Conservation (phyloP, 2,113 vertebrate species). For the Chiloscyllium plagiosum region DNA sequence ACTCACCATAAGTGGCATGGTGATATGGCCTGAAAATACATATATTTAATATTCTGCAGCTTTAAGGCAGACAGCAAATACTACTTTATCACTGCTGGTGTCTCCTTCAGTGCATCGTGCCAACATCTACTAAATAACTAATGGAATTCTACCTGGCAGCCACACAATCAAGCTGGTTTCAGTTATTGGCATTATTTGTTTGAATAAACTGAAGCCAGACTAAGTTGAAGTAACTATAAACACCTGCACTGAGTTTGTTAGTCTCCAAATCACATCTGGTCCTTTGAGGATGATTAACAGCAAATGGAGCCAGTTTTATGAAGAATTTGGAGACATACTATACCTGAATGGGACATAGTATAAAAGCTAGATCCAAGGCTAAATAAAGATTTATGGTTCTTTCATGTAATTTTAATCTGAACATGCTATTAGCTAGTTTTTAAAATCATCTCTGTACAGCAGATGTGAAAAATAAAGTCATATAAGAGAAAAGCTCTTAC, state of each 20-base stretch:
- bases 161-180: neutral
- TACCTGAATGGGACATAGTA: constrained; percentile 40
- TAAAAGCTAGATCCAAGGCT: constrained; percentile 42
- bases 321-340: constrained; percentile 41
- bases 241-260: constrained; percentile 42
- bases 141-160: neutral
- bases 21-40: neutral
- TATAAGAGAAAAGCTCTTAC: neutral
- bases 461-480: constrained; percentile 6
- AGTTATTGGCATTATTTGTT: constrained; percentile 15
- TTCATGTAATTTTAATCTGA: constrained; percentile 32
- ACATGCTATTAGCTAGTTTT: neutral
- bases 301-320: constrained; percentile 42
- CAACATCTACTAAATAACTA: neutral
- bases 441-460: neutral
- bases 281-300: constrained; percentile 32
- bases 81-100: neutral
- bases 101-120: neutral
- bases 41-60: neutral
- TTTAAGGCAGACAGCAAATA: neutral
- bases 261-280: constrained; percentile 42
- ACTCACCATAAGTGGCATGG: neutral
- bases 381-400: constrained; percentile 43
- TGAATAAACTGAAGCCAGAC: constrained; percentile 36
- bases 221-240: constrained; percentile 36